Conservation (phyloP, 2,888 invertebrate species). For the Eumerus sabulonum region DNA sequence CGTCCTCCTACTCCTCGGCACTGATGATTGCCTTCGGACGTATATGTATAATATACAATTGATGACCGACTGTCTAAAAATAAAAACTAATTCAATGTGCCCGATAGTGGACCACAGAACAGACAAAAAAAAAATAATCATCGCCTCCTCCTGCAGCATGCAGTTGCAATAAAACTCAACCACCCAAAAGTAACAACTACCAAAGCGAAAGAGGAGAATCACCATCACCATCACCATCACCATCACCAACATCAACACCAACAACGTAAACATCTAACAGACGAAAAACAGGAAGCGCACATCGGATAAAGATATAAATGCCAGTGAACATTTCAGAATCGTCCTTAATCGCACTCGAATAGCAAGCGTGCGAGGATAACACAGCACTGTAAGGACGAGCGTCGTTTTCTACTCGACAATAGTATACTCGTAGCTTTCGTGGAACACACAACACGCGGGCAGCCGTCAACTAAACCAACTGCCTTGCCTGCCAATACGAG, state of each 20-base stretch:
- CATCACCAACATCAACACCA: conserved; percentile 34
- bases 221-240: conserved; percentile 1
- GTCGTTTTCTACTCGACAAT: no score
- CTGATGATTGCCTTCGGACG: no score
- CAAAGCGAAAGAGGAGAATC: conserved; percentile 7
- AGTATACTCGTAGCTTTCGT: conserved; percentile 1
- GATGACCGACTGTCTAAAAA: conserved; percentile 50
- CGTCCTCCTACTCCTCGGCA: no score
- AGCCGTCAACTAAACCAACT: conserved; percentile 9
- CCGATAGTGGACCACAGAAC: conserved; percentile 25
- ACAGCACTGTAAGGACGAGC: conserved; percentile 3
- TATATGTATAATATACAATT: conserved; percentile 59
- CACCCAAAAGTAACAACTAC: no score
- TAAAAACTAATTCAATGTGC: conserved; percentile 23
- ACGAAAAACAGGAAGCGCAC: conserved; percentile 65
- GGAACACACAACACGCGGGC: not conserved
- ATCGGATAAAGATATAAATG: conserved; percentile 68
- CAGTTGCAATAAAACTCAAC: conserved; percentile 43
- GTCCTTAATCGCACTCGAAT: conserved; percentile 69
- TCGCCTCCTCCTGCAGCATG: conserved; percentile 25
- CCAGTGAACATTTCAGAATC: conserved; percentile 62
- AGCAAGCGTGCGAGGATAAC: conserved; percentile 66
- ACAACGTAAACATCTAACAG: conserved; percentile 65
- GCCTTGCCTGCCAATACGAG: not conserved
- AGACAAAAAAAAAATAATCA: conserved; percentile 53